Evolutionary conservation across 2,113 vertebrate species (phyloP).

Genomic region (Embiotoca jacksoni): DNA sequence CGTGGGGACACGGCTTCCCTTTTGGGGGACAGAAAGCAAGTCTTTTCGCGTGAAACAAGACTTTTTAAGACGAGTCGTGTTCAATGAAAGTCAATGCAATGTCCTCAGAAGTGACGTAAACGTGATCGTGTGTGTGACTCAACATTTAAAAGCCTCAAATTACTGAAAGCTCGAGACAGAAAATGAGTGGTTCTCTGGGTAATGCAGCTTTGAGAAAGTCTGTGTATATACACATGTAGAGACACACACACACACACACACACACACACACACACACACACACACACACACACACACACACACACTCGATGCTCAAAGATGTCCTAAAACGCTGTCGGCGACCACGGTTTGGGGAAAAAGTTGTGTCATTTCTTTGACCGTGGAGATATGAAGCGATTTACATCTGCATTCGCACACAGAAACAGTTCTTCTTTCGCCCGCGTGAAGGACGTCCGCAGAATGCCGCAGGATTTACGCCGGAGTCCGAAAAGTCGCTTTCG

Average conservation of each 20-base stretch:
- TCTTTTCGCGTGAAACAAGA: not conserved
- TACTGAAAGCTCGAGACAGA: slow-evolving; percentile 51
- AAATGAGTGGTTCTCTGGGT: slow-evolving; percentile 54
- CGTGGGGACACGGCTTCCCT: not conserved
- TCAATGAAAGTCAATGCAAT: not conserved
- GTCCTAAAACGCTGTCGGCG: not conserved
- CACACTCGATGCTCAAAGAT: not conserved
- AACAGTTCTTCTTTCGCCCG: slow-evolving; percentile 40
- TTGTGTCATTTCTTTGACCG: slow-evolving; percentile 20
- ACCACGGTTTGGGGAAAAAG: slow-evolving; percentile 27
- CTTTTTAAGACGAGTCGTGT: not conserved
- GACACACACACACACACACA: slow-evolving; percentile 9
- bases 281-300: slow-evolving; percentile 3
- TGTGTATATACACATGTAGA: slow-evolving; percentile 4
- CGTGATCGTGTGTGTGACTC: no score
- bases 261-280: slow-evolving; percentile 13
- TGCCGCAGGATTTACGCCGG: not conserved
- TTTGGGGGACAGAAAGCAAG: not conserved
- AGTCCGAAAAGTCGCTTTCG: not conserved
- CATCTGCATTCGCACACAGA: slow-evolving; percentile 17
- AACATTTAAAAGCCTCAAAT: slow-evolving; percentile 55
- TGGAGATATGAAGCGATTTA: slow-evolving; percentile 9
- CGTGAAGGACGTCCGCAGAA: slow-evolving; percentile 10
- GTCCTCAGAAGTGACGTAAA: not conserved
- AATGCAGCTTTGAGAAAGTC: slow-evolving; percentile 32